Base-by-base conservation (phyloP, 2,888 invertebrate genomes). In the Apamea epomidion region DNA sequence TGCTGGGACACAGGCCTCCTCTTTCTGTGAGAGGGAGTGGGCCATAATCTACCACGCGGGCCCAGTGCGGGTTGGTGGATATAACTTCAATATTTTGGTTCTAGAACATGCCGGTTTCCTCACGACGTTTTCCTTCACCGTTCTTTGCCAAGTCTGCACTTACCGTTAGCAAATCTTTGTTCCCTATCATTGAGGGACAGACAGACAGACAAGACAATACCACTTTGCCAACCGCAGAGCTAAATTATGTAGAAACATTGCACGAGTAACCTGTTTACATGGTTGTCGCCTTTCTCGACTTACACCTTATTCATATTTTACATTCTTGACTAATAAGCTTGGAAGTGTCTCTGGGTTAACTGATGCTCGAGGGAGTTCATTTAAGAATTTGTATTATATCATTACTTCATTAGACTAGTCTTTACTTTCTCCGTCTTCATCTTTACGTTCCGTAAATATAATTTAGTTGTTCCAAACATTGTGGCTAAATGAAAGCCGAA, bases 241-340 rank as follows among this genome's bases (percentile, higher is more conserved):
- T 42, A 82, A 76, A 68, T 81, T 71, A 76, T 87, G 75, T 37
- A 74, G 77, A 85, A 85, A 76, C 7, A 85, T 80, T 85, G 76
- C 88, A 70, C 82, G 73, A 82, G n/a, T n/a, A 87, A 85, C 86
- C 67, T 54, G 87, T 84, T 76, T 54, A 60, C 69, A 29, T 72
- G 65, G 29, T 54, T 76, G 69, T 86, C 70, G 71, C 75, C 84
- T 87, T 87, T 87, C 87, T 79, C 70, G 69, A 58, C 25, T 58
- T 67, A 54, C 42, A 74, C 25, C 32, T 74, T 48, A 68, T 45
- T 64, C 58, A 62, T 32, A 25, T 25, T 25, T 7, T 45, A 37
- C 10, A 68, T 58, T 68, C 64, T 69, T n/a, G 21, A 58, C 69
- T 62, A 76, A 70, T 72, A 2, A 25, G 25, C 54, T 54, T 54